These are phyloP conservation scores for Microcebus lehilahytsara DNA, from an alignment of 2,113 vertebrate genomes.

Conservation along the genomic window DNA sequence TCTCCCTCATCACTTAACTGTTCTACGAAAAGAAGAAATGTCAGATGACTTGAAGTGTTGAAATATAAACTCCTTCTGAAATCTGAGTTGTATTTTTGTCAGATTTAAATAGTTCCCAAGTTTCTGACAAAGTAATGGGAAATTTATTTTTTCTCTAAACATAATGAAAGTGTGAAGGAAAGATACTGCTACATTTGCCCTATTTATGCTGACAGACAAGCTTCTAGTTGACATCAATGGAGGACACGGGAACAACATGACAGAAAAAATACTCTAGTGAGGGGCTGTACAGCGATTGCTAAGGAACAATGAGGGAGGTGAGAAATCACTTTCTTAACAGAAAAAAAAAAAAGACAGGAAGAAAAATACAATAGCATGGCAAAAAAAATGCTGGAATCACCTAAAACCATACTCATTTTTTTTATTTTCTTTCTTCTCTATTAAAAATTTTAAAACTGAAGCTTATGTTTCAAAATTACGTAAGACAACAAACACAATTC, in stretches of 20 bases:
- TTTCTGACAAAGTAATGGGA: conserved; percentile 42
- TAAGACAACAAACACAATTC: neutral
- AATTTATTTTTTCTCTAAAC: conserved; percentile 64
- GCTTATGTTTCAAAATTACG: neutral
- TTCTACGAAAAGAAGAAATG: conserved; percentile 3
- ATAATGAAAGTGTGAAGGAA: conserved; percentile 32
- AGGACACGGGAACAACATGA: neutral
- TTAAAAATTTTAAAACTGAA: neutral
- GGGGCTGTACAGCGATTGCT: neutral
- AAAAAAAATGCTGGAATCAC: neutral
- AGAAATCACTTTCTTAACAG: neutral
- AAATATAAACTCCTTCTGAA: conserved; percentile 49
- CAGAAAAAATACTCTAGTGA: neutral
- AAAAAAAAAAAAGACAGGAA: neutral
- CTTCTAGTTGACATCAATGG: neutral
- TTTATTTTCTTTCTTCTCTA: neutral
- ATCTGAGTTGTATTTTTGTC: conserved; percentile 22
- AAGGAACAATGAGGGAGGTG: neutral
- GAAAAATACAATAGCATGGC: neutral
- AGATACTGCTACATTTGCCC: neutral
- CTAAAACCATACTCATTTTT: neutral
- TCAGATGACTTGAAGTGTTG: conserved; percentile 36
- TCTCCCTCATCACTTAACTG: neutral
- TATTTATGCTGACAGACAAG: conserved; percentile 45
- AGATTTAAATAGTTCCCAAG: conserved; percentile 27